A percentile compares a stretch with the other conserved stretches of the same genome.
Conservation (phyloP, 2,797 vertebrate species). For the Characodon lateralis region DNA sequence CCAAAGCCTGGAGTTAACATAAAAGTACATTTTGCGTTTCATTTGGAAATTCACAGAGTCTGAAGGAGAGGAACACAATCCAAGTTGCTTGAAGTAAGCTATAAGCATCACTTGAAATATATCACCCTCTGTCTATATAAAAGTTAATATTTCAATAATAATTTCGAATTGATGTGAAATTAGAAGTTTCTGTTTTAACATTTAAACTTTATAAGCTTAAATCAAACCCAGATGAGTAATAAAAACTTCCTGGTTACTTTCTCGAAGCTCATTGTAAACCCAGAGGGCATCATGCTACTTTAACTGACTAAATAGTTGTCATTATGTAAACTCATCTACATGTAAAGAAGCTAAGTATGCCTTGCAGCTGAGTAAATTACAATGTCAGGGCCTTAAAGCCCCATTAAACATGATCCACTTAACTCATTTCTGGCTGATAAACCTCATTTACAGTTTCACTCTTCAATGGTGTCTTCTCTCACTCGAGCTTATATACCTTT, state of each 20-base stretch:
- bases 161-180: neutral
- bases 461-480: neutral
- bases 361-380: conserved; percentile 29
- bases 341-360: conserved; percentile 19
- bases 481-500: conserved; percentile 21
- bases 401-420: conserved; percentile 41
- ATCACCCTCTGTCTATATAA: neutral
- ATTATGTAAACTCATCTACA: conserved; percentile 9
- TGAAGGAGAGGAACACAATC: neutral
- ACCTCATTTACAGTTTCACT: conserved; percentile 18
- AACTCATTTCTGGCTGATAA: conserved; percentile 29
- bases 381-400: conserved; percentile 19
- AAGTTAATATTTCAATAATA: neutral
- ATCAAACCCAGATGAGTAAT: neutral
- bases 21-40: neutral
- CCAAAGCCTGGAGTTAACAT: neutral
- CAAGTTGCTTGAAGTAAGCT: neutral
- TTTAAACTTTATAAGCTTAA: neutral
- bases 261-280: neutral
- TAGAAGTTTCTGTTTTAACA: neutral
- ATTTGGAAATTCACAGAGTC: no score
- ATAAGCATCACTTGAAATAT: neutral
- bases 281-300: conserved; percentile 4
- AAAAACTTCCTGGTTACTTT: neutral
- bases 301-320: conserved; percentile 3